These are phyloP conservation scores for Linurgus olivaceus DNA, from an alignment of 2,797 vertebrate species.

Conservation along the genomic window DNA sequence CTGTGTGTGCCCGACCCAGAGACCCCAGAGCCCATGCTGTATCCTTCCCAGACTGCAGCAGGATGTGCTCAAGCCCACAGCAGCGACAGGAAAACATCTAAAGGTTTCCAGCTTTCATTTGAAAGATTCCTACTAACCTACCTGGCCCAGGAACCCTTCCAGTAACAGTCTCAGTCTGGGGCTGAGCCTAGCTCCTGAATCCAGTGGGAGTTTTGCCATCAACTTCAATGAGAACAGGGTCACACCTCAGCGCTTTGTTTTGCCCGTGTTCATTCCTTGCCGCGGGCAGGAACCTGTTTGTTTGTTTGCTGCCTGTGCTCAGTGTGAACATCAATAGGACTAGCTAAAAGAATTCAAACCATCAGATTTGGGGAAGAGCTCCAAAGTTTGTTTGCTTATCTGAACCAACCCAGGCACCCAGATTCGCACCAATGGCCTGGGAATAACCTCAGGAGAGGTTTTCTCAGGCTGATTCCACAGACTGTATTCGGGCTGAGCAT, in stretches of 20 bases:
- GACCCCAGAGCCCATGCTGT: background rate
- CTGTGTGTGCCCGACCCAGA: background rate
- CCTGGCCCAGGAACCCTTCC: slow-evolving; percentile 33
- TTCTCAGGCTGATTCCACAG: background rate
- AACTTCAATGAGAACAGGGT: slow-evolving; percentile 58
- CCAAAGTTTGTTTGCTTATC: slow-evolving; percentile 41
- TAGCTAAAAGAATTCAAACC: slow-evolving; percentile 33
- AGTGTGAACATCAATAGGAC: slow-evolving; percentile 15
- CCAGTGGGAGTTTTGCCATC: slow-evolving; percentile 54
- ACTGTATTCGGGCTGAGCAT: background rate
- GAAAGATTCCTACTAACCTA: slow-evolving; percentile 21
- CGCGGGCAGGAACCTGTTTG: slow-evolving; percentile 45
- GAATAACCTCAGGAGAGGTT: background rate
- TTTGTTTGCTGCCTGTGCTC: slow-evolving; percentile 56
- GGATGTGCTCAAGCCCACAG: background rate
- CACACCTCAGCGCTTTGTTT: slow-evolving; percentile 62
- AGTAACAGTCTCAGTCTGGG: slow-evolving; percentile 11
- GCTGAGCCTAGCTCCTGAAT: slow-evolving; percentile 29
- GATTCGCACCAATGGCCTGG: background rate
- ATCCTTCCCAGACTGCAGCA: background rate
- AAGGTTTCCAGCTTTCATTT: slow-evolving; percentile 38
- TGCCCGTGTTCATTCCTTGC: slow-evolving; percentile 27
- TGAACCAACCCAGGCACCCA: background rate
- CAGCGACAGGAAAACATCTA: slow-evolving; percentile 4
- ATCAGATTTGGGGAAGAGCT: slow-evolving; percentile 10